Conservation (phyloP, 2,888 invertebrate genomes). For the Chrysina gloriosa region DNA sequence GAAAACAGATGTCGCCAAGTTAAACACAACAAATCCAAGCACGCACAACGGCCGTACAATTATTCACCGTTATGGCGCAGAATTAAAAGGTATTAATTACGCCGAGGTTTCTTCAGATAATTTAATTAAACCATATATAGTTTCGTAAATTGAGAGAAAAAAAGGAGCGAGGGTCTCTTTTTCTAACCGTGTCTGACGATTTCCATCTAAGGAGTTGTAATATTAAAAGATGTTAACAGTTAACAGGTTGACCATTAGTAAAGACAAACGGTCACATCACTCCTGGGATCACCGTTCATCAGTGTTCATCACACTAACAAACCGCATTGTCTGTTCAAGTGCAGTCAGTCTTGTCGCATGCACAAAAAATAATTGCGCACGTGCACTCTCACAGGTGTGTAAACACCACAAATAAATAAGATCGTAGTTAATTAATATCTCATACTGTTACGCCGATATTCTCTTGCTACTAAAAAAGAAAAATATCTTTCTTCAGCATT, state of each 20-base stretch:
- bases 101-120: slow-evolving; percentile 39
- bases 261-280: slow-evolving; percentile 42
- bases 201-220: slow-evolving; percentile 17
- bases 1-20: slow-evolving; percentile 20
- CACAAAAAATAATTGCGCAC: slow-evolving; percentile 33
- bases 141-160: slow-evolving; percentile 34
- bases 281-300: slow-evolving; percentile 40
- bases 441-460: too few species aligned
- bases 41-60: slow-evolving; percentile 20
- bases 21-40: slow-evolving; percentile 12
- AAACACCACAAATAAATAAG: neutral
- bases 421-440: slow-evolving; percentile 3
- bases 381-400: slow-evolving; percentile 21
- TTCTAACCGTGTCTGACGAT: slow-evolving; percentile 20
- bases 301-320: slow-evolving; percentile 43
- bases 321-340: slow-evolving; percentile 33
- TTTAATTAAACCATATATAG: slow-evolving; percentile 42
- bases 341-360: slow-evolving; percentile 1
- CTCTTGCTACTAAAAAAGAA: too few species aligned
- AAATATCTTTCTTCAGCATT: too few species aligned
- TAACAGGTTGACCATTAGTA: slow-evolving; percentile 39
- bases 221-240: slow-evolving; percentile 39
- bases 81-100: slow-evolving; percentile 40
- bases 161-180: slow-evolving; percentile 20
- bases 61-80: slow-evolving; percentile 37